A percentile compares a stretch with the other conserved stretches of the same genome.
These are phyloP conservation scores for Cephus pygmeus DNA, from an alignment of 2,888 invertebrate genomes.

Conservation along the genomic window DNA sequence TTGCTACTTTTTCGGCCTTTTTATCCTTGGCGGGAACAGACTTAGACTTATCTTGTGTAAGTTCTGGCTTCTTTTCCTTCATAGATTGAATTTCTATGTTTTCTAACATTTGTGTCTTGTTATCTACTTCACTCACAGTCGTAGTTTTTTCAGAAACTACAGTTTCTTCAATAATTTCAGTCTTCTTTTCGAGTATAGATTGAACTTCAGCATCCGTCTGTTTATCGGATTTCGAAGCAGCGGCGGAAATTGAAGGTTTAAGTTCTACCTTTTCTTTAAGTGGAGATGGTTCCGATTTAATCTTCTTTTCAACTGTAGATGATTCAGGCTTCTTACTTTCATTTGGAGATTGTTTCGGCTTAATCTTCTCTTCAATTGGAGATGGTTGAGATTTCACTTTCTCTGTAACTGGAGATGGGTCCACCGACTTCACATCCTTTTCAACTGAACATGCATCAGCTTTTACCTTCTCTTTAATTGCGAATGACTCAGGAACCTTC, in stretches of 20 bases:
- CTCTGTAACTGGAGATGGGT: background rate
- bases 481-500: background rate
- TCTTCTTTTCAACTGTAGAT: background rate
- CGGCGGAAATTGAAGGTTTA: background rate
- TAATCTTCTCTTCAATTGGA: conserved; percentile 17
- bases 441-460: too few relatives aligned
- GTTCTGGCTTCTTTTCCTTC: background rate
- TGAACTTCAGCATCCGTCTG: too few relatives aligned
- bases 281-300: too few relatives aligned
- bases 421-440: conserved; percentile 10
- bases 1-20: background rate
- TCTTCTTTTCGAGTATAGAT: too few relatives aligned
- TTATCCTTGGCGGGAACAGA: background rate
- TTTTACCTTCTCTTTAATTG: background rate
- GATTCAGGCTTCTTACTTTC: background rate
- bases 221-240: too few relatives aligned
- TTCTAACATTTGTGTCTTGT: background rate
- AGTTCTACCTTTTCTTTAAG: background rate
- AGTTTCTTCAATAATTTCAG: background rate
- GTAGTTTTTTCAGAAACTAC: background rate
- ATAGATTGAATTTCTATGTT: background rate
- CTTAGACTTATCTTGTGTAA: background rate
- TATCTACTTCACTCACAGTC: background rate
- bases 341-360: background rate
- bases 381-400: conserved; percentile 8